Evolutionary conservation across 37 sponge, comb jelly and placozoan genomes (phyloP).

Genomic region (Chondrilla cf. caribensis): DNA sequence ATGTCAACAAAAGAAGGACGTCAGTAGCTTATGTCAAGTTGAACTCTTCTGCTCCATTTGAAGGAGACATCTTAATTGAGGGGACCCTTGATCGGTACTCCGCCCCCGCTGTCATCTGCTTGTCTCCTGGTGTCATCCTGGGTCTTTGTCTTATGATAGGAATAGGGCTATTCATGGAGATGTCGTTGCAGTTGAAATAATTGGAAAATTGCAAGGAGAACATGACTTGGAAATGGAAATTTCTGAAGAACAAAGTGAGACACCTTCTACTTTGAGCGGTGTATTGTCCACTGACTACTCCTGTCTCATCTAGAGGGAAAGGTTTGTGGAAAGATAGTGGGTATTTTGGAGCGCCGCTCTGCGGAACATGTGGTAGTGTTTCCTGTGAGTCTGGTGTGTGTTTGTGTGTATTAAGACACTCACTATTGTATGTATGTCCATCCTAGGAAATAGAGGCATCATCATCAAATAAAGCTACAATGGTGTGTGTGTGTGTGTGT

Average conservation of each 20-base stretch:
- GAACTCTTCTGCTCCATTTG: background rate
- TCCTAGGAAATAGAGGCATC: too few species aligned
- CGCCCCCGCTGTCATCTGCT: background rate
- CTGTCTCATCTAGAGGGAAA: background rate
- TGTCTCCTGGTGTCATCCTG: background rate
- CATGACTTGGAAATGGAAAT: background rate
- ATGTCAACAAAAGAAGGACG: conserved; percentile 37
- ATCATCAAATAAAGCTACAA: too few species aligned
- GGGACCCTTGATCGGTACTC: conserved; percentile 38
- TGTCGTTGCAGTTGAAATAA: conserved; percentile 51
- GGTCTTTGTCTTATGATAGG: conserved; percentile 27
- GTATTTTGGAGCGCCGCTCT: conserved; percentile 29
- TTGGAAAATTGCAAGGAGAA: conserved; percentile 40
- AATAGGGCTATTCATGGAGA: conserved; percentile 78
- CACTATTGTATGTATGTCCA: too few species aligned
- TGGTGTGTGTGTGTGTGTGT: background rate
- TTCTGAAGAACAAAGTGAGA: background rate
- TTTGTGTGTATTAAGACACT: too few species aligned
- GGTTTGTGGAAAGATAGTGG: conserved; percentile 53
- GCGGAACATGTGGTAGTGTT: conserved; percentile 66
- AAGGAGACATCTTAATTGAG: conserved; percentile 41
- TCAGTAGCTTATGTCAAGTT: conserved; percentile 42
- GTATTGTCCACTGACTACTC: too few species aligned
- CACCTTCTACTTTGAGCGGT: too few species aligned
- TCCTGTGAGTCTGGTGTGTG: conserved; percentile 34